phyloP scores from a whole-genome alignment of 2,113 vertebrate species.

The Pontoporia blainvillei region DNA sequence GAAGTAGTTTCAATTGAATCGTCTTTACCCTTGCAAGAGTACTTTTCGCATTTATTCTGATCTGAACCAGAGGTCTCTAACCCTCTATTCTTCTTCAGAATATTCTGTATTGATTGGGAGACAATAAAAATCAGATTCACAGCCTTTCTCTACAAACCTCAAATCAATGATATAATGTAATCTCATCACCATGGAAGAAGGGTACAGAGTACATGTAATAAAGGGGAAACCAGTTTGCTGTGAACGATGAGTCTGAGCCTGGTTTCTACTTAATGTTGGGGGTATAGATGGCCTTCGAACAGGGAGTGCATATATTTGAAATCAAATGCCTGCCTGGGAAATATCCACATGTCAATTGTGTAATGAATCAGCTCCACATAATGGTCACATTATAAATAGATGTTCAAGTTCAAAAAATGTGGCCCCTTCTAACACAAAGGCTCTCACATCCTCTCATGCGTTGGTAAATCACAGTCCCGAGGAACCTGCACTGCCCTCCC shows the following conservation, averaged over 20 bases:
- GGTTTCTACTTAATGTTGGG: neutral
- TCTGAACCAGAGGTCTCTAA: neutral
- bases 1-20: neutral
- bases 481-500: neutral
- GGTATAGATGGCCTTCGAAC: neutral
- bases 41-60: neutral
- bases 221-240: neutral
- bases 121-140: neutral
- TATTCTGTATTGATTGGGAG: neutral
- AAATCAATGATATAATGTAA: neutral
- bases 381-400: neutral
- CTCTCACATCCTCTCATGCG: fast-evolving
- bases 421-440: neutral
- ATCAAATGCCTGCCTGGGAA: neutral
- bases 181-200: neutral
- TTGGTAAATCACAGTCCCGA: neutral
- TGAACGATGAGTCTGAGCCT: neutral
- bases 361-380: neutral
- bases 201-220: neutral
- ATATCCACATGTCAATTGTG: neutral
- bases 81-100: neutral
- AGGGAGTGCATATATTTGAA: neutral
- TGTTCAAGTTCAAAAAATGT: neutral
- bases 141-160: neutral
- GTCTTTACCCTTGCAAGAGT: neutral